Evolutionary conservation across 2,797 vertebrate species (phyloP), one percentile per base, ranked within the genome.

Genomic region (Meda fulgida): DNA sequence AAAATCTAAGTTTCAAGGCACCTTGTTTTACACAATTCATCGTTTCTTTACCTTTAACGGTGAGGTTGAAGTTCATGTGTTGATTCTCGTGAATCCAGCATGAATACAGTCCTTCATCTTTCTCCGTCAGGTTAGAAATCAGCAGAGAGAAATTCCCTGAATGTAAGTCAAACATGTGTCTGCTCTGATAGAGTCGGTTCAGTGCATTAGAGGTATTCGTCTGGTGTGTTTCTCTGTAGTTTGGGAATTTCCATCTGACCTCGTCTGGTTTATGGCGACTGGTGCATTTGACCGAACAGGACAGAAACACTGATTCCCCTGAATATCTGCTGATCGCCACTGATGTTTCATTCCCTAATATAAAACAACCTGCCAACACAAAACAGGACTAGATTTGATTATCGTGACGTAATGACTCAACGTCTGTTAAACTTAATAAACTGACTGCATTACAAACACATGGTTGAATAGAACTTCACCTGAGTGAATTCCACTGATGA

Each of bases 181-280:
- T 55, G 31, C 6, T 51, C 46, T 34, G 43, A 53, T 34, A 11
- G 26, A 13, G 43, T 31, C 5, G 26, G 0, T 7, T 3, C 19
- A 34, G 72, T n/a, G 14, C 31, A 7, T 0, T 0, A 0, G 73
- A 7, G 10, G 11, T 31, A 31, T 0, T 31, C 19, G 0, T 18
- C 7, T 2, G 40, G 2, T 19, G 31, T 34, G 53, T 23, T 75
- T 53, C 46, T 34, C 72, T 13, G 4, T 13, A 0, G 46, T 75
- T 75, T 7, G 72, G 48, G 7, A 34, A 53, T 34, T 34, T 36
- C 72, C 72, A 75, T 53, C 18, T 75, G 29, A 53, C 4, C 19
- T 14, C 2, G 9, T 13, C 26, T 11, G 26, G 46, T 4, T 51
- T 1, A 23, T 11, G 0, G 1, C 19, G 18, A 3, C 0, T 0